Percentiles rank a stretch among this genome's conserved stretches.
Evolutionary conservation across 2,797 vertebrate species (phyloP).

Genomic region (Steatocranus sp.): DNA sequence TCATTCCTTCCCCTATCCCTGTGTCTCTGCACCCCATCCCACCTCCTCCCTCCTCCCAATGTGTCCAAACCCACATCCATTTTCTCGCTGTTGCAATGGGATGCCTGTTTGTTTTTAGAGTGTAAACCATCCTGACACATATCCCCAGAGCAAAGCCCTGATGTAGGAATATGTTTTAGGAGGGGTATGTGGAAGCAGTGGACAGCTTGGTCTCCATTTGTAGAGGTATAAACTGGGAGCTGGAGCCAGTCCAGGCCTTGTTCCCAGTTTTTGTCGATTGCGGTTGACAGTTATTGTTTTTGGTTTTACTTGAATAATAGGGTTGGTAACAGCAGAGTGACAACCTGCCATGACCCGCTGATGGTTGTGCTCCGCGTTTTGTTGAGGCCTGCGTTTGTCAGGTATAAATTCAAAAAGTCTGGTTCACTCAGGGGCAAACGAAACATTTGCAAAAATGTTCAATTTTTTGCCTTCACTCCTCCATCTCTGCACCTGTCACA

Average conservation of each 20-base stretch:
- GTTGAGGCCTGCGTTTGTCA: conserved; percentile 10
- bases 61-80: conserved; percentile 61
- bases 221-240: conserved; percentile 10
- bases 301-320: conserved; percentile 41
- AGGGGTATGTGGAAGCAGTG: not conserved
- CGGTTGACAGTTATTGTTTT: conserved; percentile 55
- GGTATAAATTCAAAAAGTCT: conserved; percentile 3
- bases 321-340: conserved; percentile 13
- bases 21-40: not conserved
- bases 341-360: not conserved
- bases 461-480: not conserved
- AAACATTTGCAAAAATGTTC: not conserved
- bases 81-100: conserved; percentile 51
- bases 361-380: not conserved
- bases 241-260: conserved; percentile 9
- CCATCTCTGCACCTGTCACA: conserved; percentile 11
- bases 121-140: conserved; percentile 56
- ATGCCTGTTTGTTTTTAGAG: conserved; percentile 66
- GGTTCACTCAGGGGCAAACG: not conserved
- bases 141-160: conserved; percentile 40
- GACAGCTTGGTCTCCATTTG: conserved; percentile 24
- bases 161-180: conserved; percentile 23
- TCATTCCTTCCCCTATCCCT: not conserved
- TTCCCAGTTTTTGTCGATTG: conserved; percentile 26
- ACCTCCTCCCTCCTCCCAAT: not conserved